Percentiles rank a stretch among this genome's conserved stretches.
These are phyloP conservation scores for Haliaeetus leucogaster DNA, from an alignment of 2,113 vertebrate species.

Conservation along the genomic window DNA sequence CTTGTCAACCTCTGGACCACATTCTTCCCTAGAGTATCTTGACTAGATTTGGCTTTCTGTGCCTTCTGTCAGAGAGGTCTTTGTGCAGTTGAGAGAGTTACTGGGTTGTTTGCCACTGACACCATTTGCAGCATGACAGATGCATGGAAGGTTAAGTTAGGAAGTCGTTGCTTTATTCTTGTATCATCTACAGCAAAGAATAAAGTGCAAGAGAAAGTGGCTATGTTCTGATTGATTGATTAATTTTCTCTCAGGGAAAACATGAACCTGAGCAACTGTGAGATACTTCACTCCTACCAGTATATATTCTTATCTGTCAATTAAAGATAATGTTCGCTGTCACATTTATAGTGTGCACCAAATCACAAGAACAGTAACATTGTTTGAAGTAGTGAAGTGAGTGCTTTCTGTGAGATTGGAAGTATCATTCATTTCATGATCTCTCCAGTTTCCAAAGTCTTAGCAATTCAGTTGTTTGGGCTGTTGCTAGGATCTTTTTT, in stretches of 20 bases:
- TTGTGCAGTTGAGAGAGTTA: not conserved
- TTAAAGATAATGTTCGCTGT: not conserved
- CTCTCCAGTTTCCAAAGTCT: not conserved
- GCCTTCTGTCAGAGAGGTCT: not conserved
- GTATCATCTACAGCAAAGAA: not conserved
- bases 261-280: not conserved
- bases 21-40: not conserved
- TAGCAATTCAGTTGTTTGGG: slow-evolving; percentile 45
- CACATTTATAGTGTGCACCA: not conserved
- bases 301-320: not conserved
- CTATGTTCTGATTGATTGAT: not conserved
- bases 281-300: not conserved
- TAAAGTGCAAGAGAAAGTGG: not conserved
- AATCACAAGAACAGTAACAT: not conserved
- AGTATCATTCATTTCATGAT: not conserved
- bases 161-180: not conserved
- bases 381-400: not conserved
- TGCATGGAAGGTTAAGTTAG: not conserved
- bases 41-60: not conserved
- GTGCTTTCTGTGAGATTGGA: not conserved
- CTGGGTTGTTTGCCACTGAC: not conserved
- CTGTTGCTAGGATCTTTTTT: slow-evolving; percentile 26
- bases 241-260: not conserved
- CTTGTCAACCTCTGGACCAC: not conserved
- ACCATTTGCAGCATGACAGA: not conserved